Evolutionary conservation across 2,113 vertebrate species (phyloP).

Genomic region (Semnopithecus entellus): DNA sequence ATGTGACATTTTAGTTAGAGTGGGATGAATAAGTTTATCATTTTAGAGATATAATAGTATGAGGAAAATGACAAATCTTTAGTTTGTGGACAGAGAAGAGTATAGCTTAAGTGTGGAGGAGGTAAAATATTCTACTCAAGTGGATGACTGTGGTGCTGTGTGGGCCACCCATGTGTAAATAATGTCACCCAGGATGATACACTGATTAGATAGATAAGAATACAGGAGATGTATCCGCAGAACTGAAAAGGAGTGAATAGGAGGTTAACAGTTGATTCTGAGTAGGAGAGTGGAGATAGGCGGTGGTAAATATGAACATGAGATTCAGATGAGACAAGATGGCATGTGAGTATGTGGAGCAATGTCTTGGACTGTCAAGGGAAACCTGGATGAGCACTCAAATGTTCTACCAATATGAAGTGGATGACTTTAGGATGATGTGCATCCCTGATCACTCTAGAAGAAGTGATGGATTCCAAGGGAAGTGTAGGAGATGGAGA

Average conservation of each 20-base stretch:
- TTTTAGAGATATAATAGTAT: not conserved
- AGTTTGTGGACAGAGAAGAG: not conserved
- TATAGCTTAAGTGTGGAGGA: not conserved
- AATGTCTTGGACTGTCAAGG: not conserved
- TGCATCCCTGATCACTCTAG: not conserved
- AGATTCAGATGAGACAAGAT: not conserved
- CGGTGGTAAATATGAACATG: fast-evolving
- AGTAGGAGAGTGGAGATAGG: not conserved
- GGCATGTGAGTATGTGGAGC: not conserved
- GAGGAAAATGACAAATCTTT: not conserved
- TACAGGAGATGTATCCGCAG: not conserved
- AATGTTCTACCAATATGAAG: not conserved
- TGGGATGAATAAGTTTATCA: not conserved
- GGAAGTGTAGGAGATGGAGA: not conserved
- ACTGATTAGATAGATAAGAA: not conserved
- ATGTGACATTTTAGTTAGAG: not conserved
- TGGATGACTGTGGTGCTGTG: too few species aligned
- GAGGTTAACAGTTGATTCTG: fast-evolving
- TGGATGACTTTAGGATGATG: not conserved
- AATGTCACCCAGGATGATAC: not conserved
- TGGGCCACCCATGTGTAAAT: not conserved
- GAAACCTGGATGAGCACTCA: not conserved
- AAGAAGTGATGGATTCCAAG: not conserved
- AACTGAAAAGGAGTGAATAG: not conserved
- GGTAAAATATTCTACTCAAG: not conserved